Evolutionary conservation across 2,888 invertebrate species (phyloP).

Genomic region (Scaptodrosophila latifasciaeformis): DNA sequence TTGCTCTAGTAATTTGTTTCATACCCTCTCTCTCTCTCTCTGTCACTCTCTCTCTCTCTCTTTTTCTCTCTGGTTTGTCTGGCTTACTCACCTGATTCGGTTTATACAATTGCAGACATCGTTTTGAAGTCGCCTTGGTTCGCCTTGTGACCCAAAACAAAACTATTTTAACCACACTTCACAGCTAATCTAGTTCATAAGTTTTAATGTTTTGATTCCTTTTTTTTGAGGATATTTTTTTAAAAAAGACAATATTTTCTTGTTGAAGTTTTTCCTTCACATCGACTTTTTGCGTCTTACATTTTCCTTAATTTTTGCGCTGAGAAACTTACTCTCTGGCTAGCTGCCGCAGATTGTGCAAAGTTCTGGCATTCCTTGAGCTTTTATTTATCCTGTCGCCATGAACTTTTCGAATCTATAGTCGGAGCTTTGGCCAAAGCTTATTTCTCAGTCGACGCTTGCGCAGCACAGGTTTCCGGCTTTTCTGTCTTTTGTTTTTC

Average conservation of each 20-base stretch:
- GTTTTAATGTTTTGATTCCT: no score
- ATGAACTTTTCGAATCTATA: slow-evolving; percentile 4
- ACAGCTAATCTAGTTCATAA: no score
- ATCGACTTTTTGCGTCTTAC: no score
- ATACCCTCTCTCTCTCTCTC: slow-evolving; percentile 16
- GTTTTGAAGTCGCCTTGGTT: no score
- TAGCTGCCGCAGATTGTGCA: slow-evolving; percentile 48
- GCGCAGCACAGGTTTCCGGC: slow-evolving; percentile 51
- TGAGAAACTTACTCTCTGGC: neutral
- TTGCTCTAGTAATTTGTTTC: slow-evolving; percentile 29
- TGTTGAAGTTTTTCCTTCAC: no score
- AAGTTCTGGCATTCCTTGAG: slow-evolving; percentile 35
- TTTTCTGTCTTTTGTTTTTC: slow-evolving; percentile 45
- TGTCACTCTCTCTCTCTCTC: no score
- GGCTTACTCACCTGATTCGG: neutral
- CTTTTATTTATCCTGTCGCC: slow-evolving; percentile 54
- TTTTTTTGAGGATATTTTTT: no score
- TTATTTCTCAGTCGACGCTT: no score
- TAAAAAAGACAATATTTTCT: no score
- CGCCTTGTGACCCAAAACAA: no score
- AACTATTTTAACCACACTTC: no score
- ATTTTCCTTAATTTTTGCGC: slow-evolving; percentile 6
- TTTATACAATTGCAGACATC: neutral
- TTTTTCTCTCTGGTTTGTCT: no score
- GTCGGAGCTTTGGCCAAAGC: slow-evolving; percentile 26